A percentile compares a stretch with the other conserved stretches of the same genome.
Conservation (phyloP, 2,113 vertebrate genomes). For the Pagrus major region DNA sequence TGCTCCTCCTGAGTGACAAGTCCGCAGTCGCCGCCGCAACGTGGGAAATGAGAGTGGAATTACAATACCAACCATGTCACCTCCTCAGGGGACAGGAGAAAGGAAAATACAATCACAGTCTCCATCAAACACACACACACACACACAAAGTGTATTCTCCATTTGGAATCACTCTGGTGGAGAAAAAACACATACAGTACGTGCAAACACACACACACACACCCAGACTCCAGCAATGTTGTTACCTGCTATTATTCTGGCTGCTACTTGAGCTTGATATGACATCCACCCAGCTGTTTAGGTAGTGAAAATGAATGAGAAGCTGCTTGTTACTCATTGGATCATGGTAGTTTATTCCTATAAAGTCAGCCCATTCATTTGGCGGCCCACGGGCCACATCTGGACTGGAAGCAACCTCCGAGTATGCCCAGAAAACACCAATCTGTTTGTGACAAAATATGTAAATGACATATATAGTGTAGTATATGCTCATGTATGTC, state of each 20-base stretch:
- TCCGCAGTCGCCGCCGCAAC: constrained; percentile 69
- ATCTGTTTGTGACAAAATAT: too few relatives aligned
- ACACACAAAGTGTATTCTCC: constrained; percentile 25
- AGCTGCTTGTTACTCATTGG: constrained; percentile 1
- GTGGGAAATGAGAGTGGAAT: constrained; percentile 85
- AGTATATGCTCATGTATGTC: too few relatives aligned
- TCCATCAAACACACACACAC: constrained; percentile 57
- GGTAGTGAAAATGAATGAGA: constrained; percentile 17
- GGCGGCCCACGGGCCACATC: too few relatives aligned
- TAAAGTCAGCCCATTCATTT: too few relatives aligned
- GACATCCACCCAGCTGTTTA: constrained; percentile 6
- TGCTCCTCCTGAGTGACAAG: constrained; percentile 82
- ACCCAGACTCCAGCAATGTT: constrained; percentile 20
- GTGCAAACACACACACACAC: constrained; percentile 47
- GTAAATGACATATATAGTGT: too few relatives aligned
- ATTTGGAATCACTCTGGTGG: constrained; percentile 31
- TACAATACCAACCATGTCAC: constrained; percentile 83
- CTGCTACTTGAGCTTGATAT: constrained; percentile 32
- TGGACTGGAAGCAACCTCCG: too few relatives aligned
- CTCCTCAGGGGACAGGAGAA: constrained; percentile 81
- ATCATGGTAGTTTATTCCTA: constrained; percentile 5
- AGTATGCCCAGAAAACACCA: too few relatives aligned
- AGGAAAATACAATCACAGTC: constrained; percentile 81
- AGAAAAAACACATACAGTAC: constrained; percentile 9
- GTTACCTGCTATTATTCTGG: constrained; percentile 9